Evolutionary conservation across 2,888 invertebrate genomes (phyloP), one percentile per base, ranked within the genome.

Genomic region (Spisula solida): DNA sequence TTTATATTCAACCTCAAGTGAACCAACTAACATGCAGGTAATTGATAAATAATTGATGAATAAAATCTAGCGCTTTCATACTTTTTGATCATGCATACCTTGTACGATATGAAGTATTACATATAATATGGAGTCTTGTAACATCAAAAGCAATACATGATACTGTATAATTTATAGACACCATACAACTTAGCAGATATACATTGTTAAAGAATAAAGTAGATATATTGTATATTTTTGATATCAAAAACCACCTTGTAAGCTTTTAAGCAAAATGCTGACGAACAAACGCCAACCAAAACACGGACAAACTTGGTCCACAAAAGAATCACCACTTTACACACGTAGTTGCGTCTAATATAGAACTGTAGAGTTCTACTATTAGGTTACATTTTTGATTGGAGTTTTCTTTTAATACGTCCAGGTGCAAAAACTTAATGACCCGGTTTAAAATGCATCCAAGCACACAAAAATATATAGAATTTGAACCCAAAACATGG

Each of bases 401-500:
- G n/a, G 10, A 66, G 41, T 41, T 41, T 41, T 41, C 41, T 41
- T 41, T 41, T 41, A 41, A 41, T 41, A 66, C n/a, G 60, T 25
- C 60, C 60, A 66, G 10, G 60, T 25, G n/a, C 60, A n/a, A 14
- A 66, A 25, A 25, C 8, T 34, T 31, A 78, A 8, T 78, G 34
- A 78, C 78, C 78, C 34, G 34, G 34, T 78, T 20, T 41, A 78
- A 12, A 34, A 78, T 29, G 16, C 31, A 78, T 78, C 78, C 78
- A 78, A 78, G 34, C 34, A 78, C 20, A 31, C 16, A 41, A 34
- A 78, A 20, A 78, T n/a, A 34, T 8, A 20, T 34, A 78, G 20
- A 60, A 60, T 82, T 34, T 82, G 34, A 82, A 60, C 60, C 18
- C 34, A 41, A 34, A 78, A 34, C 34, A 78, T 78, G 78, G 78